Evolutionary conservation across 2,888 invertebrate genomes (phyloP), one percentile per base, ranked within the genome.

Genomic region (Ferrisia virgata): DNA sequence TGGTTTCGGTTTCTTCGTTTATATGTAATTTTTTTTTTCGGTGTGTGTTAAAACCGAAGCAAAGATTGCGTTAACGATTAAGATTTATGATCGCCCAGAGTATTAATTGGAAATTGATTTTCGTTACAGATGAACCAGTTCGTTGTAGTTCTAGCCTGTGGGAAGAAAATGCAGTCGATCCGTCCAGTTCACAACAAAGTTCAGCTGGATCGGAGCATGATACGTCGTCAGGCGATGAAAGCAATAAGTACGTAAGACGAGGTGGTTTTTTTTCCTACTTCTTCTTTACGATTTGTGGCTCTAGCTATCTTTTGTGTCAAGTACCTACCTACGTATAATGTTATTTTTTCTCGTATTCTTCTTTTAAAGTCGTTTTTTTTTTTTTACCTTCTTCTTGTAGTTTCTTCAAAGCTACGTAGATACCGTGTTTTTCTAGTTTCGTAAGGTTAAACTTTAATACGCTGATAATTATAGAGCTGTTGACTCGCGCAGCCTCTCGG

Each of bases 121-220:
- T 80, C 86, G 86, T 89, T 89, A 25, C 90, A 94, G 95, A 95
- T 93, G 95, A 95, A 90, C 93, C 94, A 22, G 86, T 86, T 28
- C 87, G 86, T 87, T 87, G 87, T 86, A 87, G 87, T 86, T 87
- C 85, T 79, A 85, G 85, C 81, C 85, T 85, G 28, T 87, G 87
- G 87, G 87, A 87, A 81, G 87, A 87, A 84, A 86, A 86, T 85
- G 85, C 85, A 83, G 72, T 85, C 85, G 84, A 86, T 86, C 84
- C 86, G 86, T 81, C 86, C 86, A 81, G 84, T 80, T 87, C 87
- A 28, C 87, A 86, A 53, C 86, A 86, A 85, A 87, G 87, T 86
- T 87, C 87, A 64, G 84, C 86, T 25, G 91, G 91, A n/a, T 91
- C 91, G 31, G 92, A 92, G 87, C 91, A 91, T 87, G 92, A 92